phyloP scores from a whole-genome alignment of 1,140 invertebrate genomes.

The Samia ricini region DNA sequence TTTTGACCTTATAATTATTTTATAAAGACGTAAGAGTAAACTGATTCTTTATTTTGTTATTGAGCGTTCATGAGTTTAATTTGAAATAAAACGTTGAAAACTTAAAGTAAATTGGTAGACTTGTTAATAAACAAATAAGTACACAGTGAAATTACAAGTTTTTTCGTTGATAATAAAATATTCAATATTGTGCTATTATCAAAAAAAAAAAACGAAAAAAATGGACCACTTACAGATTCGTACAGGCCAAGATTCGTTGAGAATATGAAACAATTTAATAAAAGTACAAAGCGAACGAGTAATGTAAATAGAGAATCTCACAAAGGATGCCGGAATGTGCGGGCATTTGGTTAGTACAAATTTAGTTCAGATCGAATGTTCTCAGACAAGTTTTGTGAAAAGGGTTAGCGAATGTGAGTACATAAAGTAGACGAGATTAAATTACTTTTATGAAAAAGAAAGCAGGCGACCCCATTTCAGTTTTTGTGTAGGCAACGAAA shows the following conservation, averaged over 20 bases:
- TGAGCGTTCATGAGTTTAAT: too few species aligned
- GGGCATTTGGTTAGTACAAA: slow-evolving; percentile 61
- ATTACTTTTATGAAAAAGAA: slow-evolving; percentile 58
- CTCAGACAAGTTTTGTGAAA: slow-evolving; percentile 62
- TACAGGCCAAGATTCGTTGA: not conserved
- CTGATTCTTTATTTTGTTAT: too few species aligned
- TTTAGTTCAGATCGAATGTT: slow-evolving; percentile 69
- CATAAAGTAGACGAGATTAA: slow-evolving; percentile 57
- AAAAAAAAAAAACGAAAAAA: not conserved
- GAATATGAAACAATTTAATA: slow-evolving; percentile 49
- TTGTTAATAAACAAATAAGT: too few species aligned
- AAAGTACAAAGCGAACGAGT: slow-evolving; percentile 53
- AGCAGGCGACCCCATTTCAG: slow-evolving; percentile 12
- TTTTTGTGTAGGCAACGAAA: slow-evolving; percentile 15
- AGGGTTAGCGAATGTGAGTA: slow-evolving; percentile 56
- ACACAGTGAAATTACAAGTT: too few species aligned
- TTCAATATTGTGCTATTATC: too few species aligned
- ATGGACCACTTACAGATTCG: not conserved
- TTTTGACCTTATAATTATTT: too few species aligned
- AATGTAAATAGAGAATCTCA: slow-evolving; percentile 64
- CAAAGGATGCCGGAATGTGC: slow-evolving; percentile 61
- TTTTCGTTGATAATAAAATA: too few species aligned
- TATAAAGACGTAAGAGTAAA: too few species aligned
- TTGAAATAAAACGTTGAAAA: too few species aligned
- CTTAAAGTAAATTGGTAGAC: too few species aligned